Evolutionary conservation across 92 coral and sea anemone genomes (phyloP).

Genomic region (Parazoanthus atlanticus): DNA sequence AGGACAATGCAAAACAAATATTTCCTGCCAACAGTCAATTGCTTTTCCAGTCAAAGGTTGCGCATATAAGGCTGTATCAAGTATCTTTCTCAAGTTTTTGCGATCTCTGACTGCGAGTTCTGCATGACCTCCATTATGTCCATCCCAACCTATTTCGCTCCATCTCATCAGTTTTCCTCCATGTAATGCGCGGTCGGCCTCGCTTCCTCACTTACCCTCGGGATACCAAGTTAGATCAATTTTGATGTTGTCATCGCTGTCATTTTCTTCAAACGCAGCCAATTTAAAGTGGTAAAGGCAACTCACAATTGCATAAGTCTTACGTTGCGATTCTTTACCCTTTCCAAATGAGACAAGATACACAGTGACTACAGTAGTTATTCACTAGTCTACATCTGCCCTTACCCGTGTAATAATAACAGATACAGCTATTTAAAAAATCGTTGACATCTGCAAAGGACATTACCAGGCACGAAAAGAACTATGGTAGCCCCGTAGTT

Average conservation of each 20-base stretch:
- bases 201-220: not conserved
- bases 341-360: not conserved
- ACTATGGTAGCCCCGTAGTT: too few relatives aligned
- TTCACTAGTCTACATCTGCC: not conserved
- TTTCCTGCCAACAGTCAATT: too few relatives aligned
- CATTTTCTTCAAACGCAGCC: not conserved
- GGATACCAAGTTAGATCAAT: not conserved
- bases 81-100: too few relatives aligned
- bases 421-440: too few relatives aligned
- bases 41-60: too few relatives aligned
- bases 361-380: not conserved
- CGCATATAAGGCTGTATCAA: too few relatives aligned
- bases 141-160: too few relatives aligned
- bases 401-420: not conserved
- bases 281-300: not conserved
- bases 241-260: not conserved
- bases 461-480: too few relatives aligned
- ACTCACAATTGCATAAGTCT: not conserved
- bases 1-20: too few relatives aligned
- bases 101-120: too few relatives aligned
- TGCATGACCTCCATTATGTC: too few relatives aligned
- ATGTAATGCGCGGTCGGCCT: not conserved
- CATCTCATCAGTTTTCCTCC: not conserved
- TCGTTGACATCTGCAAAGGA: too few relatives aligned
- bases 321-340: not conserved